Evolutionary conservation across 2,888 invertebrate genomes (phyloP), one percentile per base, ranked within the genome.

Genomic region (Panzeria rudis): DNA sequence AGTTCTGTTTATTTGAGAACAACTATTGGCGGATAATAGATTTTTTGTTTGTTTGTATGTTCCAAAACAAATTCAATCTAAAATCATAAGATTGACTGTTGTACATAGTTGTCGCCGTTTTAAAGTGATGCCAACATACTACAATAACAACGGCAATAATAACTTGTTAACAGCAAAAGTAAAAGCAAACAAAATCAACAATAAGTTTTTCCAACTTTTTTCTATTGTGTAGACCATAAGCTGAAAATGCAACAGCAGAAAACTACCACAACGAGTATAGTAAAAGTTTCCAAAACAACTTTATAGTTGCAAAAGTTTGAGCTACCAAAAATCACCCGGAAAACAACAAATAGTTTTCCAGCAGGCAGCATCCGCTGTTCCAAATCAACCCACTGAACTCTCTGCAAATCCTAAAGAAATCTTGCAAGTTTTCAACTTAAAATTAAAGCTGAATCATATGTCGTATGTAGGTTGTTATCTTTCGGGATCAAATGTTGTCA

Each of bases 301-400:
- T 62, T 29, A 44, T 15, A 64, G 52, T 54, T 75, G 23, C 29
- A 41, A 54, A 75, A 64, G 20, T 75, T 75, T n/a, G 52, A 62
- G 38, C 25, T n/a, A 50, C 38, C 47, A 13, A 50, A 44, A 50
- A 38, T 47, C 73, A 75, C 25, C 13, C n/a, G 7, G 17, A 69
- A 41, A 56, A 29, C 54, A 15, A 7, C 9, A 59, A 61, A 61
- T 61, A 61, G 44, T 29, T 59, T 20, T 69, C 23, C 38, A n/a
- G n/a, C 29, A 17, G 1, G 6, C 17, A 15, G 25, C 25, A 9
- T 25, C 11, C n/a, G 4, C 8, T 47, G 29, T 17, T 29, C 11
- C 44, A n/a, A 32, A 50, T 9, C n/a, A 32, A 20, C 20, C 9
- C n/a, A 32, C 15, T 52, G 54, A 64, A 75, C 50, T 64, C n/a